Conservation (phyloP, 2,888 invertebrate species). For the Byasa hedistus region DNA sequence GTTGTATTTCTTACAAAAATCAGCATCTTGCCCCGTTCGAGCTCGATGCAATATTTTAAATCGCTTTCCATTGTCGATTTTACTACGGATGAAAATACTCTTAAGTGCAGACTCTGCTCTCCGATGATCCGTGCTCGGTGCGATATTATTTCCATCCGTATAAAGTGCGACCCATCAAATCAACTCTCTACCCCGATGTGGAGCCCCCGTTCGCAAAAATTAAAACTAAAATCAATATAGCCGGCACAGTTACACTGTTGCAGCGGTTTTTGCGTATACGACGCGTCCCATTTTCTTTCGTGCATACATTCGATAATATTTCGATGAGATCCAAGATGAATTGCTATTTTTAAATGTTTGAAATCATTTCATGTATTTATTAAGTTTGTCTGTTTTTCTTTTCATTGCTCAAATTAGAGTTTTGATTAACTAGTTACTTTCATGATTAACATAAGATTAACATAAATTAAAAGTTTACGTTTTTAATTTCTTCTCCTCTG, state of each 20-base stretch:
- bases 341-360: not conserved
- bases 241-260: conserved; percentile 29
- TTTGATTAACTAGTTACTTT: too few relatives aligned
- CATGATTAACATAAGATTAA: too few relatives aligned
- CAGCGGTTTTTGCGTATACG: conserved; percentile 7
- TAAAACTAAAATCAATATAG: conserved; percentile 47
- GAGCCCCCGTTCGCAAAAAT: conserved; percentile 52
- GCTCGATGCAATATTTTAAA: conserved; percentile 57
- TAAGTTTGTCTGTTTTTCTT: not conserved
- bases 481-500: too few relatives aligned
- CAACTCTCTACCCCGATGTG: conserved; percentile 43
- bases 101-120: conserved; percentile 56
- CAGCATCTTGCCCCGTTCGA: conserved; percentile 25
- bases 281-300: conserved; percentile 2
- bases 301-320: not conserved
- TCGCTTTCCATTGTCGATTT: conserved; percentile 56
- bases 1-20: conserved; percentile 15
- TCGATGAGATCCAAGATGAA: not conserved
- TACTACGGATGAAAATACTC: conserved; percentile 58
- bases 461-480: too few relatives aligned
- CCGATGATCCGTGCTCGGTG: conserved; percentile 57
- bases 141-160: conserved; percentile 58
- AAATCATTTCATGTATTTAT: not conserved
- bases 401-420: too few relatives aligned
- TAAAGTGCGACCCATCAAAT: conserved; percentile 66